Base-by-base conservation (phyloP, 2,113 vertebrate genomes). In the Microtus oregoni region DNA sequence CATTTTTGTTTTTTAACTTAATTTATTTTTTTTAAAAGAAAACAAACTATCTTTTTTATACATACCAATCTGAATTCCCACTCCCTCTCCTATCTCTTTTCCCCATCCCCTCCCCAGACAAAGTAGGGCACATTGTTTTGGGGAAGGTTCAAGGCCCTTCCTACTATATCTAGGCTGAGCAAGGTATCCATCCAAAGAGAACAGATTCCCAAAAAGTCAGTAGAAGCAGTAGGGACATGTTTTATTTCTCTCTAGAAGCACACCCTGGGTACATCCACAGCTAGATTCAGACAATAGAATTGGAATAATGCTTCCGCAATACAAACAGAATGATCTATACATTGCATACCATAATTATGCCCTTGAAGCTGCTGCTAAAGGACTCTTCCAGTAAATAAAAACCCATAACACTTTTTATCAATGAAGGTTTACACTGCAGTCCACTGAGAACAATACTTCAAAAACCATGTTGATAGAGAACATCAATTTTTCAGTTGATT, bases 401-500 rank as follows among this genome's bases (percentile, higher is more conserved):
- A 50, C 41, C 89, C 14, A 63, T 15, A 73, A 44, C 20, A 75
- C 4, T 70, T 91, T 87, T 61, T 35, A 75, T 91, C 90, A 65
- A 79, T 67, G 14, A 68, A 97, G 68, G 28, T 38, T 86, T 68
- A 88, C 2, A 55, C 8, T 41, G 17, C 15, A 87, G 35, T 35
- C 79, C 75, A 63, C 82, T 86, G 79, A 90, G 72, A 65, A 87
- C 28, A 50, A 52, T 44, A 63, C 22, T 81, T 94, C 91, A 89
- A 92, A 93, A 65, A 41, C 20, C 65, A n/a, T 50, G 67, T 89
- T 94, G 89, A 78, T 58, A 95, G 93, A 91, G 32, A 14, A 90
- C 9, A 91, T 38, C 28, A 73, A 93, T 94, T 93, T 92, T 92
- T 94, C 41, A 87, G 65, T 61, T 85, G 50, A 90, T 77, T 92